A percentile compares a stretch with the other conserved stretches of the same genome.
Conservation (phyloP, 2,113 vertebrate species). For the Brachionichthys hirsutus region DNA sequence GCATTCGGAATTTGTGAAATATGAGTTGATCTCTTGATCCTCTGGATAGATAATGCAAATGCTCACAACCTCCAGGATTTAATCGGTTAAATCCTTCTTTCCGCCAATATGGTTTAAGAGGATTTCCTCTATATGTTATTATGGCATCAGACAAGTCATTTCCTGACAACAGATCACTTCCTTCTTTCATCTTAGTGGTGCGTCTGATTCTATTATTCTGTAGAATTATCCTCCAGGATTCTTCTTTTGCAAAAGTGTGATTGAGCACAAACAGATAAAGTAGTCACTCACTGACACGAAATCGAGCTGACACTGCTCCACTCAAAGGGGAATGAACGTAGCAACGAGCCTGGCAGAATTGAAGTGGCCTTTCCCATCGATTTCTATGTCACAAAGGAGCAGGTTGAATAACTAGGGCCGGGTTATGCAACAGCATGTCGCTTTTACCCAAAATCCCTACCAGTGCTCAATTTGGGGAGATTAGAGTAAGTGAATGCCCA, state of each 20-base stretch:
- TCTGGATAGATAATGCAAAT: constrained; percentile 32
- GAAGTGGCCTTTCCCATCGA: constrained; percentile 44
- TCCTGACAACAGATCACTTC: constrained; percentile 1
- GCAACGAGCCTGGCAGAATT: not conserved
- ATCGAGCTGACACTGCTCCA: no score
- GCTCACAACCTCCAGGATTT: constrained; percentile 40
- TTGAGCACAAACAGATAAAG: not conserved
- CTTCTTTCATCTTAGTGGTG: not conserved
- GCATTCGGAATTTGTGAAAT: constrained; percentile 19
- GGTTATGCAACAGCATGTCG: constrained; percentile 65
- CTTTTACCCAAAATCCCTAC: constrained; percentile 49
- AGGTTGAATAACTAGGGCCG: constrained; percentile 41
- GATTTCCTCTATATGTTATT: constrained; percentile 50
- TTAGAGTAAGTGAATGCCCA: constrained; percentile 46
- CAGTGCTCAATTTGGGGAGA: constrained; percentile 56
- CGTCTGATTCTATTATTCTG: constrained; percentile 7
- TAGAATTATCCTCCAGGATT: not conserved
- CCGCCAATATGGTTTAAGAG: constrained; percentile 46
- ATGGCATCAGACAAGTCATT: constrained; percentile 10
- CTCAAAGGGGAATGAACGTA: not conserved
- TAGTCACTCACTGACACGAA: not conserved
- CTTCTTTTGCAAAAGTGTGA: not conserved
- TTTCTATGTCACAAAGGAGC: constrained; percentile 46
- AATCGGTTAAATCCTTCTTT: constrained; percentile 43
- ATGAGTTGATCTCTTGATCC: constrained; percentile 41